Base-by-base conservation (phyloP, 2,113 vertebrate species). In the Mellivora capensis region DNA sequence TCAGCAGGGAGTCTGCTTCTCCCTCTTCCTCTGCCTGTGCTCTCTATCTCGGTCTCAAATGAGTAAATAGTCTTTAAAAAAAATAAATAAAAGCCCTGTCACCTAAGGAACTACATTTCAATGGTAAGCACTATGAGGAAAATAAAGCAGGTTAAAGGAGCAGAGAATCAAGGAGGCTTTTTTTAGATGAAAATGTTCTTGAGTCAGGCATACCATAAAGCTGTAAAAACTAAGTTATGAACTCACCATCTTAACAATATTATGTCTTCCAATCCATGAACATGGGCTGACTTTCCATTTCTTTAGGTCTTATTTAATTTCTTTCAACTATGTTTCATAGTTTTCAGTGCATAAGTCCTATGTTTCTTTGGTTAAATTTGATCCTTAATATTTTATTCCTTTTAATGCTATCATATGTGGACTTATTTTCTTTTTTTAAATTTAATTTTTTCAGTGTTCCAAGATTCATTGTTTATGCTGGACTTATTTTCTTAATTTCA, bases 221-320 rank as follows among this genome's bases (percentile, higher is more conserved):
- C 15, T 52, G 18, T 90, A 57, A 74, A 83, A 93, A 39, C 42
- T 49, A 69, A 17, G 74, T n/a, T 62, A 14, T 77, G 59, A 77
- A 82, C 21, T 90, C 57, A 87, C 6, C 37, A 80, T 95, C 80
- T 80, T 47, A 97, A 87, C 61, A 59, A 71, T 72, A 96, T 90
- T 85, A 42, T 77, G 34, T 88, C 62, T 92, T 94, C 84, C 72
- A 95, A 23, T 81, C 27, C 44, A 59, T 93, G 81, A 90, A 74
- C 64, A 61, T 85, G 8, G 49, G 4, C 13, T 84, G 5, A 79
- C 86, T 90, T 96, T 90, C 62, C 67, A 90, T 64, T 94, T 83
- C 42, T 64, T 74, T 64, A 89, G 44, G 42, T 83, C 54, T 62
- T 59, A 11, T 74, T 74, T 59, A 62, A 47, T 62, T 74, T 95